A percentile compares a stretch with the other conserved stretches of the same genome.
phyloP scores from a whole-genome alignment of 2,888 invertebrate genomes.

The Neoitamus cyanurus region DNA sequence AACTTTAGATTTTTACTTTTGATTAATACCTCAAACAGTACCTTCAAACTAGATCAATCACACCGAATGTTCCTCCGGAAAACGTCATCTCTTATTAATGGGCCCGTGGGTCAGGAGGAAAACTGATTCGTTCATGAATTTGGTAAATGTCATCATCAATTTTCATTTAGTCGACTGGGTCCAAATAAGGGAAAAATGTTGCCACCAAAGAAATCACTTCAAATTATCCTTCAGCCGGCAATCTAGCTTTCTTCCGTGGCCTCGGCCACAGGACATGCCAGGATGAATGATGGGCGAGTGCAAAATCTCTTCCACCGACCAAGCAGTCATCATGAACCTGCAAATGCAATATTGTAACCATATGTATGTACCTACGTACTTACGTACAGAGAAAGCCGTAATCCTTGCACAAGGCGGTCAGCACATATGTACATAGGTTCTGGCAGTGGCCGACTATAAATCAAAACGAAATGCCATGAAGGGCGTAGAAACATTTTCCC shows the following conservation, averaged over 20 bases:
- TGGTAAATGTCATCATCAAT: conserved; percentile 39
- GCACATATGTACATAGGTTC: neutral
- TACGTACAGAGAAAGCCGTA: neutral
- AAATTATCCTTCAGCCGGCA: conserved; percentile 15
- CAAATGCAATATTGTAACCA: neutral
- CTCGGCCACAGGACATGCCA: neutral
- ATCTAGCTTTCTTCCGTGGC: conserved; percentile 8
- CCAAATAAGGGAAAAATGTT: neutral
- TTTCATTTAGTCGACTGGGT: conserved; percentile 16
- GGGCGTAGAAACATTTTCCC: conserved; percentile 54
- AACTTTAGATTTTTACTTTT: neutral
- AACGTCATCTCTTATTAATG: conserved; percentile 25
- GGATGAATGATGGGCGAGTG: conserved; percentile 18
- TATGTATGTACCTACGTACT: neutral
- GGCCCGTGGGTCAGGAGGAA: neutral
- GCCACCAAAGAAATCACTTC: conserved; percentile 25
- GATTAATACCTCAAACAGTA: neutral
- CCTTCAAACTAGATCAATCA: neutral
- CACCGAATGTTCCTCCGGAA: neutral
- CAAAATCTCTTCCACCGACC: neutral
- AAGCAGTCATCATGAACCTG: neutral
- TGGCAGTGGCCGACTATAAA: conserved; percentile 57
- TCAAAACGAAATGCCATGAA: conserved; percentile 60
- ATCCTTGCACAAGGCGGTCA: neutral
- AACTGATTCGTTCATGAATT: conserved; percentile 30